Evolutionary conservation across 2,888 invertebrate species (phyloP), one percentile per base, ranked within the genome.

Genomic region (Eudasyphora cyanicolor): DNA sequence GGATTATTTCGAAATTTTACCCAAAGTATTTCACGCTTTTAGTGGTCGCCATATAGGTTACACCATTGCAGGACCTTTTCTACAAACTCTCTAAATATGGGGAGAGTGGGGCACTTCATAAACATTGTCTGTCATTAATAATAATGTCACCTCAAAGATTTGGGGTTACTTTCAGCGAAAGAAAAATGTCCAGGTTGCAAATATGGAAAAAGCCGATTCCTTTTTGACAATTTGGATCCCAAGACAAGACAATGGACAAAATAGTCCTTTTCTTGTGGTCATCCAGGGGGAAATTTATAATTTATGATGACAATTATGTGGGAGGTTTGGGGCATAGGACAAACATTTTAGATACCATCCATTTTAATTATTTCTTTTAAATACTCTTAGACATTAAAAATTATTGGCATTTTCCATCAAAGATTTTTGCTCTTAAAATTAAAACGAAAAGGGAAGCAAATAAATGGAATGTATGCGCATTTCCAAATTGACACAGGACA

Each of bases 91-190:
- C 2, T 38, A 10, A 5, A 38, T 8, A 38, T n/a, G n/a, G n/a
- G n/a, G n/a, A n/a, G n/a, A n/a, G n/a, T n/a, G 35, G 35, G 35
- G 6, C 49, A 49, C 2, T 49, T 49, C 17, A 49, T 49, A 49
- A 49, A 35, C 10, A 10, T 82, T 42, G 67, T 42, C n/a, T n/a
- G 54, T 76, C 79, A 82, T 82, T 82, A 76, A 82, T 79, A 76
- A 82, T 79, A 76, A 79, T 79, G 82, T 79, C 82, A 82, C 76
- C 79, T 79, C 76, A 69, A 75, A 75, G 67, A 67, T 69, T 82
- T 79, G 64, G 79, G 79, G 76, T 79, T 79, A 70, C 45, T 60
- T 79, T 76, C 76, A 57, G 17, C 19, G 21, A 17, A 21, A 32
- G 35, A 35, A n/a, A 35, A 35, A 35, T 35, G 35, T 7, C 5